Evolutionary conservation across 2,888 invertebrate species (phyloP).

Genomic region (Minunthozetes semirufus): DNA sequence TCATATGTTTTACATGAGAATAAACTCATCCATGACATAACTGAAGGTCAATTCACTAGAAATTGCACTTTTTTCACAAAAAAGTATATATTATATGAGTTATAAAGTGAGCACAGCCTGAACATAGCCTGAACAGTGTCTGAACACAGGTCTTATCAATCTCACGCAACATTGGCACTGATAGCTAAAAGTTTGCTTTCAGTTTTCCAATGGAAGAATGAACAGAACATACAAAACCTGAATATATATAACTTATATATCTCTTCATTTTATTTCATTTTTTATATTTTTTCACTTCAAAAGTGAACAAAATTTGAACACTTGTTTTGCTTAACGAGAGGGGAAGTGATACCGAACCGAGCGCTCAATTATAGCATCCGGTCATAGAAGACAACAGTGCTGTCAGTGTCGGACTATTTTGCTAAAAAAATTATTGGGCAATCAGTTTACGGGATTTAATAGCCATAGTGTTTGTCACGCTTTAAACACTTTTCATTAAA

Average conservation of each 20-base stretch:
- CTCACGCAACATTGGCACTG: slow-evolving; percentile 25
- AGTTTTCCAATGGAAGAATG: not conserved
- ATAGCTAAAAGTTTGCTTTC: slow-evolving; percentile 10
- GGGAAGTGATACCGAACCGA: slow-evolving; percentile 16
- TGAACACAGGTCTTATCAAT: slow-evolving; percentile 15
- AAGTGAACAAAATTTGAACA: too few relatives aligned
- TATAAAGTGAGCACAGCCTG: too few relatives aligned
- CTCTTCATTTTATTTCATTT: too few relatives aligned
- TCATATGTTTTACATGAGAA: slow-evolving; percentile 27
- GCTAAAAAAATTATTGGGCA: slow-evolving; percentile 14
- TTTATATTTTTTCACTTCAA: too few relatives aligned
- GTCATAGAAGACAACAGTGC: not conserved
- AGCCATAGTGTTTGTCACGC: slow-evolving; percentile 18
- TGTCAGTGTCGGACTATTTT: not conserved
- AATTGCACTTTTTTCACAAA: not conserved
- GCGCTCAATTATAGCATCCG: slow-evolving; percentile 22
- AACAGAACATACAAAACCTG: not conserved
- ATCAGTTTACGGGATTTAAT: not conserved
- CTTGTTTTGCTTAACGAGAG: slow-evolving; percentile 6
- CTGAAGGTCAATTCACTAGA: slow-evolving; percentile 2
- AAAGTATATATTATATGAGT: not conserved
- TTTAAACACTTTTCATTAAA: slow-evolving; percentile 27
- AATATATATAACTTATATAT: too few relatives aligned
- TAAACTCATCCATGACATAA: slow-evolving; percentile 25
- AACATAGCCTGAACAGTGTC: too few relatives aligned